Evolutionary conservation across 1,140 invertebrate genomes (phyloP), one percentile per base, ranked within the genome.

Genomic region (Metopolophium dirhodum): DNA sequence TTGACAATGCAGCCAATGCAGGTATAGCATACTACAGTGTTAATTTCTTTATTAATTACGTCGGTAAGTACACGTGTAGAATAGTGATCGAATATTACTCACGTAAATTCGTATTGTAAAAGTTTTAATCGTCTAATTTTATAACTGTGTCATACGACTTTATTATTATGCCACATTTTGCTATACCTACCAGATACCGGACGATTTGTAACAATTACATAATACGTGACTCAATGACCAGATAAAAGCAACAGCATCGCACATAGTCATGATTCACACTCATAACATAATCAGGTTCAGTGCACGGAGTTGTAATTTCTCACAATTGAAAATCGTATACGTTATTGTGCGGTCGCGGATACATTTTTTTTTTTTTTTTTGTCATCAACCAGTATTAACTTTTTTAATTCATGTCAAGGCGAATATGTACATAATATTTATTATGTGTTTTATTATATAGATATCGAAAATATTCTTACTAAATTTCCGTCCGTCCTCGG

Each of bases 401-500:
- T 45, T 85, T 88, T 35, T 9, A 51, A 49, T 51, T 51, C 87
- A 11, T 88, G 87, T 88, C 87, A 88, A 88, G 87, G 87, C 7
- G 1, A 49, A 20, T n/a, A 0, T 7, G 85, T 87, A 41, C 8
- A 83, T 41, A 83, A 83, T 85, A 85, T 45, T 85, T 35, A 20
- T 37, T 7, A 35, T 77, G 57, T 30, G 7, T 57, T 57, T 57
- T 61, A 41, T 26, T 83, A 26, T 47, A 85, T 1, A 26, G 37
- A 4, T 45, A 88, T 35, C n/a, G n/a, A 88, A 35, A 88, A 88
- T 35, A 88, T 49, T 51, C 87, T 88, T 51, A 88, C 87, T 88
- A 87, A 49, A 54, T 88, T 37, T 88, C 18, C 87, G 47, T 37
- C 49, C 8, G 23, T n/a, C 47, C 30, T 51, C n/a, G 49, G 47